Conservation (phyloP, 2,888 invertebrate species). For the Tipula vernalis region DNA sequence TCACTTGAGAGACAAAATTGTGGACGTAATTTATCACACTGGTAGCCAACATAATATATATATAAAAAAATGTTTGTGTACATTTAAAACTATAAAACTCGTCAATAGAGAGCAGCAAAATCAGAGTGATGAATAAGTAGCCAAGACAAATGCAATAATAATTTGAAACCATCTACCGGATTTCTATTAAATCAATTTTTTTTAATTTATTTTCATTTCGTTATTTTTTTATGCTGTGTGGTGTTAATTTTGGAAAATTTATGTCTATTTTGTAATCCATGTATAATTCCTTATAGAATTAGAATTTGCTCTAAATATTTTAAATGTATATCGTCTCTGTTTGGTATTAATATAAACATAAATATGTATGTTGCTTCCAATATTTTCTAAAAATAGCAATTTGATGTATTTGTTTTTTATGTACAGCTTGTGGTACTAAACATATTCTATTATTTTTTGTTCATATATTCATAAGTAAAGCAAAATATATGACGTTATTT, state of each 20-base stretch:
- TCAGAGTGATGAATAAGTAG: background rate
- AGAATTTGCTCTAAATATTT: background rate
- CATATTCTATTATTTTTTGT: background rate
- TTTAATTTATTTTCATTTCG: background rate
- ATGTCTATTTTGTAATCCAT: background rate
- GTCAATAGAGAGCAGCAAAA: background rate
- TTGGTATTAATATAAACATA: background rate
- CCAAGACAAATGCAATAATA: background rate
- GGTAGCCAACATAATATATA: background rate
- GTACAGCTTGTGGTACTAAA: background rate
- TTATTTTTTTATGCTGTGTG: background rate
- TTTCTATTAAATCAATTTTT: background rate
- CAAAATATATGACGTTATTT: background rate
- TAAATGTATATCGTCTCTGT: background rate
- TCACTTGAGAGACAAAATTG: background rate
- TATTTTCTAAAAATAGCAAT: background rate
- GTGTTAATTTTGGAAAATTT: background rate
- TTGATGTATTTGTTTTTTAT: background rate
- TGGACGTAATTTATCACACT: background rate
- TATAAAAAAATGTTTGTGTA: background rate
- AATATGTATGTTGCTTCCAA: background rate
- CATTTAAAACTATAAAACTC: background rate
- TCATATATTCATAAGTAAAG: background rate
- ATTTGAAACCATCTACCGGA: background rate
- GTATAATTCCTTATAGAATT: background rate